These are phyloP conservation scores for Subacronicta megacephala DNA, from an alignment of 2,888 invertebrate species.

Conservation along the genomic window DNA sequence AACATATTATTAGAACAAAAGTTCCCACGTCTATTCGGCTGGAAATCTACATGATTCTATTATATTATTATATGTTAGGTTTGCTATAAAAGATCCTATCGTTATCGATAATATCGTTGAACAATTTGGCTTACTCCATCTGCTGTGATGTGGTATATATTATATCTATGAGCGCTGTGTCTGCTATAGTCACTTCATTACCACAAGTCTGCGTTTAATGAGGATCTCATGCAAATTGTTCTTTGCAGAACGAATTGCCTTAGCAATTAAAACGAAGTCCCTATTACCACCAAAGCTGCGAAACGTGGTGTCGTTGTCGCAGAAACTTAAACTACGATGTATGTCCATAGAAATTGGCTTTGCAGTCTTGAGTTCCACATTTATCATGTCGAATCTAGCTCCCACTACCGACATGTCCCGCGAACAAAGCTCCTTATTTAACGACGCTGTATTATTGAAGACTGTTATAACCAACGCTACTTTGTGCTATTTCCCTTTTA, in stretches of 20 bases:
- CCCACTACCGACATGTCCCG: conserved; percentile 41
- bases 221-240: conserved; percentile 53
- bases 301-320: conserved; percentile 23
- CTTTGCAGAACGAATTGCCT: conserved; percentile 43
- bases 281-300: conserved; percentile 31
- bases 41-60: no score
- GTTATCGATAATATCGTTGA: conserved; percentile 17
- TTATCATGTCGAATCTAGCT: conserved; percentile 58
- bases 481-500: conserved; percentile 46
- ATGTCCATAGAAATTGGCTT: conserved; percentile 54
- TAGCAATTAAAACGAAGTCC: conserved; percentile 50
- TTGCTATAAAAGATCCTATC: conserved; percentile 35
- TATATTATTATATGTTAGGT: conserved; percentile 26
- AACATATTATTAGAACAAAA: no score
- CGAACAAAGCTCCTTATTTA: conserved; percentile 61
- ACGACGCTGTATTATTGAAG: conserved; percentile 57
- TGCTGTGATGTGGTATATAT: conserved; percentile 28
- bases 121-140: conserved; percentile 18
- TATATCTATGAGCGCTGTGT: conserved; percentile 23
- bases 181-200: conserved; percentile 51
- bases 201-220: conserved; percentile 47
- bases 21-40: no score
- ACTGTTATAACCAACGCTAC: conserved; percentile 38
- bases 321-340: conserved; percentile 53
- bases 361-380: conserved; percentile 54